phyloP scores from a whole-genome alignment of 2,888 invertebrate species.

The Iselma pallidipennis region DNA sequence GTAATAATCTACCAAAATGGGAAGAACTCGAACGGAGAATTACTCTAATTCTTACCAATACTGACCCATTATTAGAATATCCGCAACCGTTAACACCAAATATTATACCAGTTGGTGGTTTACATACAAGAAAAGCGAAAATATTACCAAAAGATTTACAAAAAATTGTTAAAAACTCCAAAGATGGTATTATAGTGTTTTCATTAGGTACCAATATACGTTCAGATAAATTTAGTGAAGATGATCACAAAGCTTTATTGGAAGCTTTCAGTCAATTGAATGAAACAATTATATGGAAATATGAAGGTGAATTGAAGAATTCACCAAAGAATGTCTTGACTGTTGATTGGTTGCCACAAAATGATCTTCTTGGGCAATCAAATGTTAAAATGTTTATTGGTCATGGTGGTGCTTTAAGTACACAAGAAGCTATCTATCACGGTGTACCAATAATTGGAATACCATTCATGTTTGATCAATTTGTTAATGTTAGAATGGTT shows the following conservation, averaged over 20 bases:
- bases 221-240: constrained; percentile 40
- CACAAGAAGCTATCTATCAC: constrained; percentile 34
- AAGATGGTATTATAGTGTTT: constrained; percentile 51
- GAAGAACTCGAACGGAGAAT: constrained; percentile 34
- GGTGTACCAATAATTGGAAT: constrained; percentile 35
- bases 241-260: constrained; percentile 39
- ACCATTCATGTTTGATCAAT: constrained; percentile 38
- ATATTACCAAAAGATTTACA: constrained; percentile 43
- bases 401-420: constrained; percentile 37
- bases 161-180: constrained; percentile 44
- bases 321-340: constrained; percentile 36
- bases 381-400: constrained; percentile 26
- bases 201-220: constrained; percentile 50
- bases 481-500: constrained; percentile 39
- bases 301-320: constrained; percentile 43
- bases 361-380: constrained; percentile 4
- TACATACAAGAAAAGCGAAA: constrained; percentile 38
- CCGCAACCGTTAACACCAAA: constrained; percentile 43
- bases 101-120: constrained; percentile 45
- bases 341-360: constrained; percentile 19
- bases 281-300: constrained; percentile 55
- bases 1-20: constrained; percentile 25
- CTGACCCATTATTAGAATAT: constrained; percentile 39
- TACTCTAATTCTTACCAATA: constrained; percentile 39
- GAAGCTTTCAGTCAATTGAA: constrained; percentile 48